Percentiles rank a stretch among this genome's conserved stretches.
Conservation (phyloP, 2,797 vertebrate genomes). For the Varecia variegata region DNA sequence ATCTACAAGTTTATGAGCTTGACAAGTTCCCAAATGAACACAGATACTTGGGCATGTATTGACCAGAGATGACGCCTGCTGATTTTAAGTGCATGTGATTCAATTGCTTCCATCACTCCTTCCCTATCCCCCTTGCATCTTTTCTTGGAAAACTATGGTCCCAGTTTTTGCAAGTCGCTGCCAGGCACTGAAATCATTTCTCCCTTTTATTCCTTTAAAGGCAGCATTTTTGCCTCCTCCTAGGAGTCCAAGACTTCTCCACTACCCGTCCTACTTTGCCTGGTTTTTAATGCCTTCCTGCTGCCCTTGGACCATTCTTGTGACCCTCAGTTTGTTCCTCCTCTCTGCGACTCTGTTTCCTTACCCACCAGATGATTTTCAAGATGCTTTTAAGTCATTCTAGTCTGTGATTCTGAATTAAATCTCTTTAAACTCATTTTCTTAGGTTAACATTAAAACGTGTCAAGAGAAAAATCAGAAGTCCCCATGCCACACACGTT, state of each 20-base stretch:
- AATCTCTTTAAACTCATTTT: not conserved
- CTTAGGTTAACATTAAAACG: not conserved
- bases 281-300: not conserved
- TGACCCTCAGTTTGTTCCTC: not conserved
- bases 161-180: not conserved
- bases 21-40: not conserved
- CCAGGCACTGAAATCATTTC: not conserved
- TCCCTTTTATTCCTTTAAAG: not conserved
- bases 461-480: constrained; percentile 44
- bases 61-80: not conserved
- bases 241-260: not conserved
- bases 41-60: not conserved
- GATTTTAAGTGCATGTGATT: not conserved
- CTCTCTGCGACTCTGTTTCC: constrained; percentile 22
- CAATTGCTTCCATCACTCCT: not conserved
- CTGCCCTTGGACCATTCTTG: not conserved
- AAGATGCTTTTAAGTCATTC: not conserved
- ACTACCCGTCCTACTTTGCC: not conserved
- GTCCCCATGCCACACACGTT: not conserved
- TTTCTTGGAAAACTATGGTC: not conserved
- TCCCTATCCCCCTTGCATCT: not conserved
- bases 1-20: not conserved
- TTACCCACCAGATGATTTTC: not conserved
- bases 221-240: not conserved
- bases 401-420: not conserved